These are phyloP conservation scores for Tipula helvola DNA, from an alignment of 2,888 invertebrate species.

Conservation along the genomic window DNA sequence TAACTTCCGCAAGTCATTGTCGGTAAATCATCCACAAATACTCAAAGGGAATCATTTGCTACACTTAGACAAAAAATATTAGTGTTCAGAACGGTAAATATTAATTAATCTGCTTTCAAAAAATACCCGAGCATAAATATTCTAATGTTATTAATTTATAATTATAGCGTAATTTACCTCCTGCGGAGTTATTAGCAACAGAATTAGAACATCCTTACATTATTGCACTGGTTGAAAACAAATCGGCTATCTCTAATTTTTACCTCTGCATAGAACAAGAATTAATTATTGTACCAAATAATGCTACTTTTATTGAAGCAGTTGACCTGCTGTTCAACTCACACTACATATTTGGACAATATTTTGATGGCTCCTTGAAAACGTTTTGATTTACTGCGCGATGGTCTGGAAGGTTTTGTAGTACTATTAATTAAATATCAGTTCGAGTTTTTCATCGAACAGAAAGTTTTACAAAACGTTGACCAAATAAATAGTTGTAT, in stretches of 20 bases:
- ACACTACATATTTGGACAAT: too few relatives aligned
- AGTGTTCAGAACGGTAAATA: too few relatives aligned
- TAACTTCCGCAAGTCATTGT: background rate
- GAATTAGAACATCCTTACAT: background rate
- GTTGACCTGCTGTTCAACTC: background rate
- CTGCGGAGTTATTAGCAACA: background rate
- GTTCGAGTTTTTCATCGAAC: too few relatives aligned
- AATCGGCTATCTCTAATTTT: background rate
- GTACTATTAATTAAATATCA: too few relatives aligned
- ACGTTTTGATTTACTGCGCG: too few relatives aligned
- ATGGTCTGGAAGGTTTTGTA: too few relatives aligned
- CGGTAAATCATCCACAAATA: background rate
- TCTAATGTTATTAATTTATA: too few relatives aligned
- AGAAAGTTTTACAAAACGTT: too few relatives aligned
- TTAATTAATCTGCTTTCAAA: too few relatives aligned
- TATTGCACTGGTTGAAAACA: background rate
- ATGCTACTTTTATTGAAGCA: background rate
- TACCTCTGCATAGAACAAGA: background rate
- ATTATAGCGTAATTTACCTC: background rate
- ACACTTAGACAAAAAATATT: background rate
- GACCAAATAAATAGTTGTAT: too few relatives aligned
- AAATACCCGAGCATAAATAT: too few relatives aligned
- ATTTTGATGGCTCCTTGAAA: too few relatives aligned
- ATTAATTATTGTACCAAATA: background rate
- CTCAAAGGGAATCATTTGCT: background rate